phyloP scores from a whole-genome alignment of 2,888 invertebrate genomes.

The Flexamia atlantica region DNA sequence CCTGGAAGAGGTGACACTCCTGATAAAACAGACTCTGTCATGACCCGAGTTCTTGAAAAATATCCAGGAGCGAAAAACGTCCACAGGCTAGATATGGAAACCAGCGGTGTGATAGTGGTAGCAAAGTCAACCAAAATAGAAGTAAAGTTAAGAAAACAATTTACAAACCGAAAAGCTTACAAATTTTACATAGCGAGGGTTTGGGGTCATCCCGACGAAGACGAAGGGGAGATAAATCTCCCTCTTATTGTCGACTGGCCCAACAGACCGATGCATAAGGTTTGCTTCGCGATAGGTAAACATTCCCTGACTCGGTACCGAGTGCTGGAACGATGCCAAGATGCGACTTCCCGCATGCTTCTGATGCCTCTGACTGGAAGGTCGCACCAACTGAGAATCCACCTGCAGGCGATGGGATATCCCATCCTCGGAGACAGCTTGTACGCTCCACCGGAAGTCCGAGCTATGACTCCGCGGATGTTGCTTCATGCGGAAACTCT shows the following conservation, averaged over 20 bases:
- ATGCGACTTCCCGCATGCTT: neutral
- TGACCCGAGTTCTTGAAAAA: neutral
- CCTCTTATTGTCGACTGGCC: neutral
- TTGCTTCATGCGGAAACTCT: slow-evolving; percentile 13
- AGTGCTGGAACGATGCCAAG: neutral
- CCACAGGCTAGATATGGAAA: neutral
- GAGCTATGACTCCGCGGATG: neutral
- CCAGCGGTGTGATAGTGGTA: neutral
- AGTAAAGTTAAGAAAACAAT: neutral
- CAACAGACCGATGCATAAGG: neutral
- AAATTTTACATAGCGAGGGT: slow-evolving; percentile 1
- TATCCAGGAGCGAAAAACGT: neutral
- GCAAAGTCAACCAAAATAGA: neutral
- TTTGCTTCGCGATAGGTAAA: neutral
- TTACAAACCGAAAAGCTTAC: neutral
- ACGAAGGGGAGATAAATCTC: neutral
- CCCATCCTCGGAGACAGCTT: neutral
- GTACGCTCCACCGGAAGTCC: neutral
- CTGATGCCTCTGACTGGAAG: neutral
- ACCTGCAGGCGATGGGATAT: neutral
- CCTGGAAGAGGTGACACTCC: neutral
- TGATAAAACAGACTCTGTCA: neutral
- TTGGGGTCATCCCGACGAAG: neutral
- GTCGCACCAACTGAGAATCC: neutral
- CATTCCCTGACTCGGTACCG: neutral